Evolutionary conservation across 2,888 invertebrate genomes (phyloP).

Genomic region (Drosophila sordidula): DNA sequence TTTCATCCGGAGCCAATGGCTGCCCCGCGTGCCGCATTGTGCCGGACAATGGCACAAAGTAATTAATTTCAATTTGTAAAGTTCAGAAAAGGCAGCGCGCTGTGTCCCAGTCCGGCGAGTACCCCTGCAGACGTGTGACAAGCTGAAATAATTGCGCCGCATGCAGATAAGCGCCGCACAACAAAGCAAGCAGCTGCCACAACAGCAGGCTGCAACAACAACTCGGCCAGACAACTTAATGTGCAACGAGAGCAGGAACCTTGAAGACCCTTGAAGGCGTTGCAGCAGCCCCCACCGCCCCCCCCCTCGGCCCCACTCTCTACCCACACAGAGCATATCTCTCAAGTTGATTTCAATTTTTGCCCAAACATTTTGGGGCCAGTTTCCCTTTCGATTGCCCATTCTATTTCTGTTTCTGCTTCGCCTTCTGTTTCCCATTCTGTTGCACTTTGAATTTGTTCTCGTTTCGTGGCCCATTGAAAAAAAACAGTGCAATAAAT

Average conservation of each 20-base stretch:
- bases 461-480: conserved; percentile 13
- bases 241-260: conserved; percentile 41
- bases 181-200: conserved; percentile 63
- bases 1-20: conserved; percentile 19
- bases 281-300: neutral
- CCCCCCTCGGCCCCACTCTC: neutral
- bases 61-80: conserved; percentile 82
- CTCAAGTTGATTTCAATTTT: conserved; percentile 13
- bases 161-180: conserved; percentile 69
- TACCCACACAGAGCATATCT: conserved; percentile 2
- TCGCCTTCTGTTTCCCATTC: neutral
- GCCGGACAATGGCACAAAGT: conserved; percentile 66
- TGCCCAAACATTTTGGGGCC: conserved; percentile 25
- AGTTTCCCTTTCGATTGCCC: conserved; percentile 8
- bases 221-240: conserved; percentile 67
- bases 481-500: conserved; percentile 69
- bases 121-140: conserved; percentile 57
- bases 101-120: conserved; percentile 6
- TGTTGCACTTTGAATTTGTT: conserved; percentile 20
- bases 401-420: neutral
- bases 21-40: conserved; percentile 10
- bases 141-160: conserved; percentile 76
- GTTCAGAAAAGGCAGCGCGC: conserved; percentile 65
- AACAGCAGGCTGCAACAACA: conserved; percentile 39
- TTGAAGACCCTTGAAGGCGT: conserved; percentile 27